Evolutionary conservation across 2,113 vertebrate genomes (phyloP).

Genomic region (Telmatochromis sp.): DNA sequence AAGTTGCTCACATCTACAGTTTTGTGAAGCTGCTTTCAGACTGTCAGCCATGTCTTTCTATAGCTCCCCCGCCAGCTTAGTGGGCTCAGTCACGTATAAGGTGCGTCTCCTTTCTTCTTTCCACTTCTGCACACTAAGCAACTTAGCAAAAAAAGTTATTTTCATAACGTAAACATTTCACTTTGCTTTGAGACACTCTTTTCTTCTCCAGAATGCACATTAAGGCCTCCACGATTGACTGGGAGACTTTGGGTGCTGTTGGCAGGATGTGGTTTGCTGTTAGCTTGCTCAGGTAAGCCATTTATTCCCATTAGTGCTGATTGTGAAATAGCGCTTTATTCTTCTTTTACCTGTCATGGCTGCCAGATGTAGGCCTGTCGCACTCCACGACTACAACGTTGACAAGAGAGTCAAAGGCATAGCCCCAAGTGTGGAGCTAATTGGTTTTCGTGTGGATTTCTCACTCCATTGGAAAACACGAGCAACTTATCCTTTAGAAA

Average conservation of each 20-base stretch:
- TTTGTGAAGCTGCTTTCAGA: neutral
- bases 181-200: conserved; percentile 21
- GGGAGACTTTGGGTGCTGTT: conserved; percentile 26
- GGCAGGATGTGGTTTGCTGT: conserved; percentile 54
- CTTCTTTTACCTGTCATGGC: conserved; percentile 47
- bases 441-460: conserved; percentile 13
- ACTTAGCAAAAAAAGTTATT: conserved; percentile 24
- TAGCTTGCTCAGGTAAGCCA: conserved; percentile 55
- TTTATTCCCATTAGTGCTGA: conserved; percentile 64
- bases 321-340: conserved; percentile 38
- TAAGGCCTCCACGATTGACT: conserved; percentile 23
- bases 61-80: neutral
- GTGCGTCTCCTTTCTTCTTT: neutral
- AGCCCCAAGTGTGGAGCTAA: conserved; percentile 26
- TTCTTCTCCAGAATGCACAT: conserved; percentile 9
- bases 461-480: conserved; percentile 1
- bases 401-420: conserved; percentile 34
- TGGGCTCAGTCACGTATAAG: neutral
- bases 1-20: conserved; percentile 18
- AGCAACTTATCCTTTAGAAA: neutral
- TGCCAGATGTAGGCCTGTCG: conserved; percentile 50
- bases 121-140: conserved; percentile 30
- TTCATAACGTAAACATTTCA: conserved; percentile 54
- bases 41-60: neutral
- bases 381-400: conserved; percentile 3